Percentiles rank a stretch among this genome's conserved stretches.
Evolutionary conservation across 2,113 vertebrate species (phyloP).

Genomic region (Taurulus bubalis): DNA sequence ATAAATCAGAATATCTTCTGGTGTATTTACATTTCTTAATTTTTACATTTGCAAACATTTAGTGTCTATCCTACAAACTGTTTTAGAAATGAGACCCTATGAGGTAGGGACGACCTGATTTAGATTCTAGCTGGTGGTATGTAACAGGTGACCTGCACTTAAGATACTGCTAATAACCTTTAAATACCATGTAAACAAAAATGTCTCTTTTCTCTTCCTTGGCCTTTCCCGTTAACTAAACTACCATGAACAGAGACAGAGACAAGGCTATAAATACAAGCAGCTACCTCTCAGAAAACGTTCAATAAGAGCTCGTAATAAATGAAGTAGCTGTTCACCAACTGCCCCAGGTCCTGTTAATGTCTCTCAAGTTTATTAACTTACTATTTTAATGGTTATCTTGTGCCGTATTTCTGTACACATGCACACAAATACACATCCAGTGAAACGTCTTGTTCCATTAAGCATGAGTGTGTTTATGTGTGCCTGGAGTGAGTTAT

Average conservation of each 20-base stretch:
- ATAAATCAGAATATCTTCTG: too few species aligned
- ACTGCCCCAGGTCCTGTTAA: slow-evolving; percentile 74
- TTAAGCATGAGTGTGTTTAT: slow-evolving; percentile 72
- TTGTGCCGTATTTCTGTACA: slow-evolving; percentile 39
- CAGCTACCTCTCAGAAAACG: slow-evolving; percentile 63
- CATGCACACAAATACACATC: slow-evolving; percentile 58
- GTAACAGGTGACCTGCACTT: not conserved
- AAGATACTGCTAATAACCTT: not conserved
- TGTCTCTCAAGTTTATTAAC: slow-evolving; percentile 79
- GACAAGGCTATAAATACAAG: slow-evolving; percentile 71
- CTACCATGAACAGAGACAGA: slow-evolving; percentile 55
- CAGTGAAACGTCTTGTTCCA: slow-evolving; percentile 65
- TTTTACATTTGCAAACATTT: too few species aligned
- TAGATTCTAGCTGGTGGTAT: not conserved
- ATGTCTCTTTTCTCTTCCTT: slow-evolving; percentile 9
- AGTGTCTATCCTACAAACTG: too few species aligned
- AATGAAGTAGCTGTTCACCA: slow-evolving; percentile 76
- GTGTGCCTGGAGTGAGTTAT: slow-evolving; percentile 78
- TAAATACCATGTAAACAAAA: slow-evolving; percentile 6
- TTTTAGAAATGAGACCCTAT: too few species aligned
- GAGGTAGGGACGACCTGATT: not conserved
- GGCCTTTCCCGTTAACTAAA: slow-evolving; percentile 49
- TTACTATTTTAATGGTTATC: slow-evolving; percentile 78
- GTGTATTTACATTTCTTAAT: too few species aligned
- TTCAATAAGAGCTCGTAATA: slow-evolving; percentile 76